Base-by-base conservation (phyloP, 1,140 invertebrate species). In the Ips nitidus region DNA sequence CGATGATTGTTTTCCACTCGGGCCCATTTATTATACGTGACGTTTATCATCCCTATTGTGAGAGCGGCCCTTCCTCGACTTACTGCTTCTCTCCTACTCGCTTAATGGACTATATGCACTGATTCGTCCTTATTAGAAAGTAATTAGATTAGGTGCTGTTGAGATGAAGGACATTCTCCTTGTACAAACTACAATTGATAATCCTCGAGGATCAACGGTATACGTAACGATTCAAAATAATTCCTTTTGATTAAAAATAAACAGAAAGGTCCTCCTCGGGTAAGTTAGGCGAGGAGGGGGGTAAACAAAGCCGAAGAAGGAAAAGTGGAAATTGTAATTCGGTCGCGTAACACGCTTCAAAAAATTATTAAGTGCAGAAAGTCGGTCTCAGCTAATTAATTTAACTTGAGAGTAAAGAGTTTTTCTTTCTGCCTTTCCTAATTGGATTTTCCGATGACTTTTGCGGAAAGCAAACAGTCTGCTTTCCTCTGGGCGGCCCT, bases 21-120 rank as follows among this genome's bases (percentile, higher is more conserved):
- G 66, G 58, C 64, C 66, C 66, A 68, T 68, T 68, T 68, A 68
- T 68, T 68, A 66, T 50, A 58, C 43, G 65, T 66, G 65, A 66
- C 65, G 41, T 66, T 66, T 66, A 66, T 66, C 45, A 41, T 64
- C 43, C 53, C 55, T 39, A 47, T 66, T 66, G 65, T 52, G 55
- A n/a, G 50, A 50, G 45, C 22, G 22, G 22, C 22, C 22, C 22
- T 22, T 55, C 41, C 36, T 41, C 61, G 39, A 53, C 61, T 64
- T 53, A 8, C 5, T 64, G 61, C 36, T 22, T 22, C 22, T 22
- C 22, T 22, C 22, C 22, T 22, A 22, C 22, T 22, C 22, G 8
- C 41, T 52, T 58, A 66, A 66, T 66, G 65, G 56, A 39, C 65
- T 66, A 56, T 66, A 56, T 66, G 65, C 65, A 66, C 42, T 66